Evolutionary conservation across 2,113 vertebrate species (phyloP).

Genomic region (Lycocorax pyrrhopterus): DNA sequence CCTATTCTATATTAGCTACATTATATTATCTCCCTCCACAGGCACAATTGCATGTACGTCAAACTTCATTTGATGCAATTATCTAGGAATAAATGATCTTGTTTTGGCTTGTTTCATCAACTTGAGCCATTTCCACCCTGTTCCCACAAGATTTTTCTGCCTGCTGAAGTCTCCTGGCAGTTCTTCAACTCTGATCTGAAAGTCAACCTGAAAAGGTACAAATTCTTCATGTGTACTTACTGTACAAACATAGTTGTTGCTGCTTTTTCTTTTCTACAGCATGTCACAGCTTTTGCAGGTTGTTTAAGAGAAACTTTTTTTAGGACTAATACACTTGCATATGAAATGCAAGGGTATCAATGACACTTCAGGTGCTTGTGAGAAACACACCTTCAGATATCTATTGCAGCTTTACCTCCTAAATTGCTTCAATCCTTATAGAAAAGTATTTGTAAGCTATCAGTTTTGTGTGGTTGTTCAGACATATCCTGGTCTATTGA

Average conservation of each 20-base stretch:
- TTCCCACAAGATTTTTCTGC: neutral
- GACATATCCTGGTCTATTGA: neutral
- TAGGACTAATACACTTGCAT: neutral
- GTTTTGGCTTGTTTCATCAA: neutral
- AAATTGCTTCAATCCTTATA: neutral
- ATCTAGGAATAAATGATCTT: neutral
- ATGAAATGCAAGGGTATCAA: fast-evolving
- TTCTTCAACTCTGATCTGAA: neutral
- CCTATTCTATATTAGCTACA: neutral
- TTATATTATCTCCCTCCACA: neutral
- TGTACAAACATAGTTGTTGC: neutral
- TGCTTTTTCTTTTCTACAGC: neutral
- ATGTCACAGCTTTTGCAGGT: neutral
- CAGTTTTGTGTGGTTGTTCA: neutral
- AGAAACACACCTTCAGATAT: neutral
- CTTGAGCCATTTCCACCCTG: neutral
- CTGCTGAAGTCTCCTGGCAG: neutral
- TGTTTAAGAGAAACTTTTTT: neutral
- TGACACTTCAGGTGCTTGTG: neutral
- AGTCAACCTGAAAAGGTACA: neutral
- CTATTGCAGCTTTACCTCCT: neutral
- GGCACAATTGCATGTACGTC: neutral
- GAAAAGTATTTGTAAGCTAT: neutral
- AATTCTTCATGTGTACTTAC: neutral
- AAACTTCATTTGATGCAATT: neutral